A percentile compares a stretch with the other conserved stretches of the same genome.
Conservation (phyloP, 2,113 vertebrate genomes). For the Vireo altiloquus region DNA sequence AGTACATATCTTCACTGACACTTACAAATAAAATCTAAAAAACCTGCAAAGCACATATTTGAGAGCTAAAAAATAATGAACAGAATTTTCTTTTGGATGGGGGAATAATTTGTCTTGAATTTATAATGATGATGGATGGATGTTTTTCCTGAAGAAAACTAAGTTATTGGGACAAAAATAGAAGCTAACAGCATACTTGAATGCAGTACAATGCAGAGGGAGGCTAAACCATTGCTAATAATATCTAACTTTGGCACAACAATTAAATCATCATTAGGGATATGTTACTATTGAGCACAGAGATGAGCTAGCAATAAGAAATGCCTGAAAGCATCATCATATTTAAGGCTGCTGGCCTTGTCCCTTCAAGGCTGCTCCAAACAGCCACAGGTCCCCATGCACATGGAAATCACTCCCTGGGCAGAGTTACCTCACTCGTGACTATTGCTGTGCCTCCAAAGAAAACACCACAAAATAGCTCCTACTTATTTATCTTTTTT, state of each 20-base stretch:
- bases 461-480: not conserved
- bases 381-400: rapidly evolving
- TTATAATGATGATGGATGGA: not conserved
- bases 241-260: not conserved
- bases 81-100: rapidly evolving
- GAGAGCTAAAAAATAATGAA: not conserved
- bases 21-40: no score
- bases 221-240: not conserved
- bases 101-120: not conserved
- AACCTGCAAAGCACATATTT: no score
- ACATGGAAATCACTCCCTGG: rapidly evolving
- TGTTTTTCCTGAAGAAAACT: not conserved
- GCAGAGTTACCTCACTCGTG: not conserved
- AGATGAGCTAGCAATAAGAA: not conserved
- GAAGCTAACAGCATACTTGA: not conserved
- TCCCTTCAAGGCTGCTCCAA: no score
- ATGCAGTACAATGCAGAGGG: not conserved
- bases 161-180: not conserved
- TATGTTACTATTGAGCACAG: not conserved
- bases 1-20: not conserved
- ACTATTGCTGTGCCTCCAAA: not conserved
- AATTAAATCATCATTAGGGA: not conserved
- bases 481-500: not conserved
- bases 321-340: not conserved
- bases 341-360: not conserved